Evolutionary conservation across 1,140 invertebrate genomes (phyloP).

Genomic region (Samia ricini): DNA sequence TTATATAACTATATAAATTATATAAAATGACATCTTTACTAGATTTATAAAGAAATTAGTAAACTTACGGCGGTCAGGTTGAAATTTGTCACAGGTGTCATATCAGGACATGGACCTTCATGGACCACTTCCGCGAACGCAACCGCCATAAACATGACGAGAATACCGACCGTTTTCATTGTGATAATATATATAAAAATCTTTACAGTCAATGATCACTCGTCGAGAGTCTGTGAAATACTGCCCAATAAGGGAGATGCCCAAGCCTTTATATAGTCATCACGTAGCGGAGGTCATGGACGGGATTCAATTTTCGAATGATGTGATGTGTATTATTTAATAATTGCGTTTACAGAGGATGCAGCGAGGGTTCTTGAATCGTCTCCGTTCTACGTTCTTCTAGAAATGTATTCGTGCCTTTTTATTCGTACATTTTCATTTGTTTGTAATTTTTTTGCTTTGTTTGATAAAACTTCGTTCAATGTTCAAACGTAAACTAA

Average conservation of each 20-base stretch:
- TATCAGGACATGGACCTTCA: conserved; percentile 36
- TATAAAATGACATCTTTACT: too few species aligned
- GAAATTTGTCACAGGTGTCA: conserved; percentile 49
- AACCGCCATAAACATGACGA: conserved; percentile 34
- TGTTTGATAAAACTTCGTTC: too few species aligned
- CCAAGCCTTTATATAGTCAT: conserved; percentile 30
- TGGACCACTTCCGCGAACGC: conserved; percentile 31
- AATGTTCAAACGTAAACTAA: too few species aligned
- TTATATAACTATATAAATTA: too few species aligned
- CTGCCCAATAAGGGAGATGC: background rate
- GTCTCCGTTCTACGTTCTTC: background rate
- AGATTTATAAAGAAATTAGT: background rate
- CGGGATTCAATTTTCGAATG: conserved; percentile 27
- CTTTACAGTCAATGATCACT: conserved; percentile 5
- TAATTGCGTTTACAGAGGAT: conserved; percentile 18
- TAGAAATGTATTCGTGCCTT: conserved; percentile 2
- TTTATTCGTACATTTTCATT: background rate
- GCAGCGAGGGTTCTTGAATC: conserved; percentile 1
- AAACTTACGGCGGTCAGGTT: conserved; percentile 47
- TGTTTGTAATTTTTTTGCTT: background rate
- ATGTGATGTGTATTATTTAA: conserved; percentile 41
- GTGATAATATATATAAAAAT: background rate
- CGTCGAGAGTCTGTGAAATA: conserved; percentile 20
- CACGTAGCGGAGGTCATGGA: conserved; percentile 30
- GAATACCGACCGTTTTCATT: conserved; percentile 33